phyloP scores from a whole-genome alignment of 2,113 vertebrate genomes.

The Bujurquina vittata region DNA sequence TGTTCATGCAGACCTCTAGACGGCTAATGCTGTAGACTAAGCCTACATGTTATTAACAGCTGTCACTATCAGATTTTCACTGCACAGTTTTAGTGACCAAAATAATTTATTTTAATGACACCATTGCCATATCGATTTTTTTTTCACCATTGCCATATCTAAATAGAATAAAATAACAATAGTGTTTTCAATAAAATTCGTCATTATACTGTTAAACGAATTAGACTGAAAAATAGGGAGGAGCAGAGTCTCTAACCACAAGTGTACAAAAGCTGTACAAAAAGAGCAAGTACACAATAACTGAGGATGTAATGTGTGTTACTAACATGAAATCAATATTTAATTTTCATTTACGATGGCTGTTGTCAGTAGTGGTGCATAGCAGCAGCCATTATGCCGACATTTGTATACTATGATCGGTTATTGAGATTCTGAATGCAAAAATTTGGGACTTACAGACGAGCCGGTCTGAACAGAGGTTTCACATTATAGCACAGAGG shows the following conservation, averaged over 20 bases:
- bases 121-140: not conserved
- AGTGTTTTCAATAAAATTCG: not conserved
- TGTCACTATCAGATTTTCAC: not conserved
- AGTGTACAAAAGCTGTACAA: not conserved
- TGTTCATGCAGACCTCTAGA: not conserved
- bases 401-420: not conserved
- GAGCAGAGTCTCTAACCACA: not conserved
- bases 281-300: not conserved
- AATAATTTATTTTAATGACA: not conserved
- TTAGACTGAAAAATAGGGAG: no score
- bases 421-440: no score
- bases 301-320: not conserved
- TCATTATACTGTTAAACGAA: no score
- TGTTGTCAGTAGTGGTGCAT: not conserved
- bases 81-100: not conserved
- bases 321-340: not conserved
- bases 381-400: not conserved
- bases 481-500: not conserved
- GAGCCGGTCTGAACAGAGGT: rapidly evolving
- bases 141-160: not conserved
- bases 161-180: not conserved
- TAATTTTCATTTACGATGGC: not conserved
- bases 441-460: no score
- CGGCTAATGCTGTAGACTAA: not conserved
- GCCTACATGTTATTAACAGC: not conserved